A percentile compares a stretch with the other conserved stretches of the same genome.
Evolutionary conservation across 2,113 vertebrate species (phyloP).

Genomic region (Onychorhynchus coronatus): DNA sequence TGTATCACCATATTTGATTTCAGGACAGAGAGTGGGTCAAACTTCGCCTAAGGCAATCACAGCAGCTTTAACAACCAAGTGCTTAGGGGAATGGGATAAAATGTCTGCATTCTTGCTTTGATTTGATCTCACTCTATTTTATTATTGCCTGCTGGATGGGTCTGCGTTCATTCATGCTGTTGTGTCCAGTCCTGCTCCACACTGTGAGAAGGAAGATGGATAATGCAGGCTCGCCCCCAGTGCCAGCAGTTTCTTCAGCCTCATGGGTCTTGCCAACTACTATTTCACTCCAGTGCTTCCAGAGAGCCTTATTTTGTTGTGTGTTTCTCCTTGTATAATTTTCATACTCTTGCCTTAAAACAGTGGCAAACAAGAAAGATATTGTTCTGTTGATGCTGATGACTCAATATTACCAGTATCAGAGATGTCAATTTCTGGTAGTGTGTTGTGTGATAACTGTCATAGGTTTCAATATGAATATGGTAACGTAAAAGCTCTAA

Average conservation of each 20-base stretch:
- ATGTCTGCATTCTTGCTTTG: neutral
- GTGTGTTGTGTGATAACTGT: neutral
- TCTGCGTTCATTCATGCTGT: neutral
- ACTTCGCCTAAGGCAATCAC: slow-evolving; percentile 9
- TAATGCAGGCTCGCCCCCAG: neutral
- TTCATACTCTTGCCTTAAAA: neutral
- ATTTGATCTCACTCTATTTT: slow-evolving; percentile 1
- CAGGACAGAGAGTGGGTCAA: neutral
- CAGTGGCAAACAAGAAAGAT: neutral
- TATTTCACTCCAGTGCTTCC: neutral
- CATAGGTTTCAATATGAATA: neutral
- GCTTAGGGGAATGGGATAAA: neutral
- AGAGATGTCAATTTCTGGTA: neutral
- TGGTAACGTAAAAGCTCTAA: neutral
- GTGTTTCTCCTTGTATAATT: neutral
- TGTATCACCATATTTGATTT: neutral
- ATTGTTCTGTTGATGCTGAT: neutral
- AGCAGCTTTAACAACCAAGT: neutral
- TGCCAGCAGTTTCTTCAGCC: neutral
- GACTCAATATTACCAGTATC: neutral
- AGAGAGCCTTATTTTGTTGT: neutral
- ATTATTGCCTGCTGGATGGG: neutral
- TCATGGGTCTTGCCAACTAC: neutral
- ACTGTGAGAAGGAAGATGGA: neutral
- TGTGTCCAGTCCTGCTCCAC: neutral